Evolutionary conservation across 2,888 invertebrate genomes (phyloP), one percentile per base, ranked within the genome.

Genomic region (Acanthopleura granulata): DNA sequence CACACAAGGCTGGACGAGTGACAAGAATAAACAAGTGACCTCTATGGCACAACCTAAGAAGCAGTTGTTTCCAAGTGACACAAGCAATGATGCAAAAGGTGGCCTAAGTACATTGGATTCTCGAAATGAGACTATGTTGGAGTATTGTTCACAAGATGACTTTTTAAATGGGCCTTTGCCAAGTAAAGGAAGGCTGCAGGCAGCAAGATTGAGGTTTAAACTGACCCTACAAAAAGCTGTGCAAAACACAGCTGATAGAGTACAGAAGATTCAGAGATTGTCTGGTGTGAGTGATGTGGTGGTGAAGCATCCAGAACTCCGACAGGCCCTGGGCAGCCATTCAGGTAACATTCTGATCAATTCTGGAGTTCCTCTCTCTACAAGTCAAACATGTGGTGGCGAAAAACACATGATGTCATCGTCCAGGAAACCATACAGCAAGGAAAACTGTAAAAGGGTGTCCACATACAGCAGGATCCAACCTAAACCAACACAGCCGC

Each of bases 51-150:
- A 66, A 27, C 66, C 66, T 25, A 66, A 66, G 29, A 66, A 66
- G 25, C 66, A 66, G 29, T 27, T 66, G 25, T 66, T 66, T 25
- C 66, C 66, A 9, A n/a, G 57, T 57, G 57, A 57, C 18, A 57
- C 18, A 57, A n/a, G n/a, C 3, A 18, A n/a, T 6, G 22, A 22
- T 57, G 22, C 1, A 9, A 6, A 4, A 22, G 57, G 12, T 12
- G 4, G n/a, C 3, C 40, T 9, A 40, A 6, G 40, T 40, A 6
- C 9, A 40, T 1, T 66, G 66, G 25, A 27, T 22, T 1, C 1
- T 27, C 66, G 25, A 66, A 27, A 22, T 27, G 22, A 22, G 22
- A 66, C 66, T 12, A 15, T 15, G 25, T 22, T 66, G 1, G 18
- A 18, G 12, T 4, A 22, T 6, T 18, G 3, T 3, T n/a, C 57